Conservation (phyloP, 2,797 vertebrate species). For the Argya squamiceps region DNA sequence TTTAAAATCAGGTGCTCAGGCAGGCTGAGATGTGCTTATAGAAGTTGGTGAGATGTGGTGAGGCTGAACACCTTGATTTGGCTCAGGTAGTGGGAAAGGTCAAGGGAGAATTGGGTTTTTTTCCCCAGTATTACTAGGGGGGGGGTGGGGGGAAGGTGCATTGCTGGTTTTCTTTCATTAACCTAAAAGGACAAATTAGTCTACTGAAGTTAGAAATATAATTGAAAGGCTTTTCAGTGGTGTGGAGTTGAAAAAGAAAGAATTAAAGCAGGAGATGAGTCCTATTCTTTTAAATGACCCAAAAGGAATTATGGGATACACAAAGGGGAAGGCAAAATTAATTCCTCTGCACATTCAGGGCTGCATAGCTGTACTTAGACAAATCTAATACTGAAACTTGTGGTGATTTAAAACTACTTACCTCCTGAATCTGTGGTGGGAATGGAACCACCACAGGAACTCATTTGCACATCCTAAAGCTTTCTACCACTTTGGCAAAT, state of each 20-base stretch:
- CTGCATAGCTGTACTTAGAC: not conserved
- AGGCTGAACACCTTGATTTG: not conserved
- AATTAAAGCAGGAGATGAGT: not conserved
- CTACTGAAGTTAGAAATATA: not conserved
- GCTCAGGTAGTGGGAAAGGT: not conserved
- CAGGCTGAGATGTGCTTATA: rapidly evolving
- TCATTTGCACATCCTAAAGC: not conserved
- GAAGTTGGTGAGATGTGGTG: not conserved
- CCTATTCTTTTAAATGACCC: not conserved
- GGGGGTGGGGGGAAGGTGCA: rapidly evolving
- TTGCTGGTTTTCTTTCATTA: not conserved
- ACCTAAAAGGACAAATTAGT: not conserved
- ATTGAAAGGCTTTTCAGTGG: not conserved
- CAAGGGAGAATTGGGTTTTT: not conserved
- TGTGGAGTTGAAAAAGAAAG: not conserved
- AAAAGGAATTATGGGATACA: not conserved
- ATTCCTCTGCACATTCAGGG: not conserved
- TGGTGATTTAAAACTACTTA: not conserved
- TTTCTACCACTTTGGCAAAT: not conserved
- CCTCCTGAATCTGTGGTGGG: not conserved
- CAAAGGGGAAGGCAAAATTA: not conserved
- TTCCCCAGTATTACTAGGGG: rapidly evolving
- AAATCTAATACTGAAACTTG: not conserved
- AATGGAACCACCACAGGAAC: not conserved
- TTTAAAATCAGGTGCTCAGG: not conserved